Base-by-base conservation (phyloP, 2,888 invertebrate genomes). In the Folsomia candida region DNA sequence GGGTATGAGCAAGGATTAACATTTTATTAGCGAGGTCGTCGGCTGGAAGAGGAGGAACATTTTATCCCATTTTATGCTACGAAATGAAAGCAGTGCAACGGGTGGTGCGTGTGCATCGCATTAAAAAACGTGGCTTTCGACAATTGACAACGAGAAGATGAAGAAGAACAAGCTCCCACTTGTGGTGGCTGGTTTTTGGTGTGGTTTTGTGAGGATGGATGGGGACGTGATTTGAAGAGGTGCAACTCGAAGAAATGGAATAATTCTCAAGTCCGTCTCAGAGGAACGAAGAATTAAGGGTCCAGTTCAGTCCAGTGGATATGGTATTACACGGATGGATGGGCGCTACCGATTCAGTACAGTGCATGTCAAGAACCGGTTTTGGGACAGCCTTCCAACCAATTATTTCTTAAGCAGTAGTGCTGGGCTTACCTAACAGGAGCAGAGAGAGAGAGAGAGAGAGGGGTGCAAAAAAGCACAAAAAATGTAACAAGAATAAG, bases 321-420 rank as follows among this genome's bases (percentile, higher is more conserved):
- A 62, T 54, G 54, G 60, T 70, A 70, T 73, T 70, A 65, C 61
- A 69, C 65, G 66, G 66, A 68, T 69, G 72, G 59, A 71, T 71
- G 75, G 73, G 69, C 75, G 77, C 77, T 77, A 77, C 77, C 75
- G 77, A 77, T 76, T 76, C 70, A 70, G 57, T n/a, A n/a, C n/a
- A n/a, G 62, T 75, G 72, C 71, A 71, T 74, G 73, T 73, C 69
- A 57, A 69, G 70, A 78, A 78, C 78, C 78, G 78, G 78, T 78
- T 78, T 74, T 78, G 61, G 20, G 6, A 70, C 64, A 71, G 72
- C 76, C 78, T 76, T 78, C 78, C 76, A 78, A 76, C 77, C 78
- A 78, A 78, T 78, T 76, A 78, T 78, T 76, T 74, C 70, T 72
- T 63, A 72, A 70, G 73, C 57, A 20, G 11, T 20, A 9, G 57